Evolutionary conservation across 2,888 invertebrate genomes (phyloP).

Genomic region (Caenorhabditis sp.): DNA sequence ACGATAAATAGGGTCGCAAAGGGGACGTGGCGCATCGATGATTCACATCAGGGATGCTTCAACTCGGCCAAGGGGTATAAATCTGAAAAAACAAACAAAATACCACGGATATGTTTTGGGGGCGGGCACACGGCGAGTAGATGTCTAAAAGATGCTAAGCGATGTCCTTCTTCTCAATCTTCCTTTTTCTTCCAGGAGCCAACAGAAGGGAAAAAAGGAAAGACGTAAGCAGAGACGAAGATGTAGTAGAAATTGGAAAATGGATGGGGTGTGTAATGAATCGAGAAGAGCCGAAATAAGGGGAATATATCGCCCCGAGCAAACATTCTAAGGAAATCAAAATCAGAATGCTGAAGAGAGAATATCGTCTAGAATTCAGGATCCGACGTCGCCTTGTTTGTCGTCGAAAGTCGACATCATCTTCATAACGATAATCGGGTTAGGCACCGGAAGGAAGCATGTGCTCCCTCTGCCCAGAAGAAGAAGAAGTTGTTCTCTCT

Average conservation of each 20-base stretch:
- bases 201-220: conserved; percentile 9
- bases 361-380: conserved; percentile 5
- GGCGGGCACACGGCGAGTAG: conserved; percentile 10
- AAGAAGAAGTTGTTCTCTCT: conserved; percentile 23
- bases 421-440: conserved; percentile 63
- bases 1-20: conserved; percentile 45
- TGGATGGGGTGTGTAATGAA: conserved; percentile 62
- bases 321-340: conserved; percentile 23
- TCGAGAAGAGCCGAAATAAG: conserved; percentile 46
- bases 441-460: conserved; percentile 43
- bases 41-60: conserved; percentile 57
- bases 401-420: conserved; percentile 47
- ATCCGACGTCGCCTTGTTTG: conserved; percentile 23
- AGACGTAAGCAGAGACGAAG: conserved; percentile 45
- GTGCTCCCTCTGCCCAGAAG: conserved; percentile 28
- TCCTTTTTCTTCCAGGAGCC: conserved; percentile 38
- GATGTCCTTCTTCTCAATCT: conserved; percentile 48
- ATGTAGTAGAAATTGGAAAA: conserved; percentile 59
- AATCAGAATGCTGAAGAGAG: conserved; percentile 7
- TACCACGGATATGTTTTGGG: conserved; percentile 26
- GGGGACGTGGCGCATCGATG: conserved; percentile 58
- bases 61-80: conserved; percentile 8
- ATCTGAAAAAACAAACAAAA: conserved; percentile 40
- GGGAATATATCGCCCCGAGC: conserved; percentile 36
- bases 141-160: conserved; percentile 61